A percentile compares a stretch with the other conserved stretches of the same genome.
phyloP scores from a whole-genome alignment of 1,140 invertebrate genomes.

The Matsumurasca onukii region DNA sequence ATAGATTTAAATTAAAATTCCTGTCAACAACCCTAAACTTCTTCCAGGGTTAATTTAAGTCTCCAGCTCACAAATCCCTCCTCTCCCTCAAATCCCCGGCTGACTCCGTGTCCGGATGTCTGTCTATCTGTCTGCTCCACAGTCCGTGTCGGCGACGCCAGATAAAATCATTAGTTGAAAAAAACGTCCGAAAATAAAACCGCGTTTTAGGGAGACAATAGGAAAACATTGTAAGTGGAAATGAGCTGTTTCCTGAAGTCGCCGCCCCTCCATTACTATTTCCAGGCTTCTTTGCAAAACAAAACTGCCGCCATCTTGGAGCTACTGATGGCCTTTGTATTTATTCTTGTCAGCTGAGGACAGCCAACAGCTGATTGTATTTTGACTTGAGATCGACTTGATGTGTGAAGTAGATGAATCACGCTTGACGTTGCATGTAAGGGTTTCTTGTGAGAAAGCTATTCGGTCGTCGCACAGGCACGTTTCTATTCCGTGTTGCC shows the following conservation, averaged over 20 bases:
- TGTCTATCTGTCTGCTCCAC: neutral
- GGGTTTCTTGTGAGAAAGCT: too few species aligned
- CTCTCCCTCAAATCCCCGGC: too few species aligned
- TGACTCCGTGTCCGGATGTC: too few species aligned
- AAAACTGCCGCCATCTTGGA: slow-evolving; percentile 24
- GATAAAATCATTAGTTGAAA: slow-evolving; percentile 13
- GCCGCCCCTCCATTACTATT: slow-evolving; percentile 7
- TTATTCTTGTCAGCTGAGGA: slow-evolving; percentile 20
- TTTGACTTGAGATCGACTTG: neutral
- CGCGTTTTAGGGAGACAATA: slow-evolving; percentile 23
- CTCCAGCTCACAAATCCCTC: too few species aligned
- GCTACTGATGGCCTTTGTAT: slow-evolving; percentile 1
- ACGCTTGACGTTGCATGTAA: too few species aligned
- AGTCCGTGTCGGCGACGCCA: neutral
- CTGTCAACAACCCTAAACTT: too few species aligned
- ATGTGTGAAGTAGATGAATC: too few species aligned
- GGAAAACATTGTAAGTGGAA: slow-evolving; percentile 30
- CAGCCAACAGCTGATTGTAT: neutral
- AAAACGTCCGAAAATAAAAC: slow-evolving; percentile 22
- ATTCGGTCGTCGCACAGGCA: too few species aligned
- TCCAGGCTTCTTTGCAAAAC: slow-evolving; percentile 24
- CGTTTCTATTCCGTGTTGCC: too few species aligned
- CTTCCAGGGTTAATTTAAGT: too few species aligned
- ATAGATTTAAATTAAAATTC: too few species aligned
- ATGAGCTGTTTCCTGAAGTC: slow-evolving; percentile 16